Conservation (phyloP, 2,888 invertebrate genomes). For the Patella ulyssiponensis region DNA sequence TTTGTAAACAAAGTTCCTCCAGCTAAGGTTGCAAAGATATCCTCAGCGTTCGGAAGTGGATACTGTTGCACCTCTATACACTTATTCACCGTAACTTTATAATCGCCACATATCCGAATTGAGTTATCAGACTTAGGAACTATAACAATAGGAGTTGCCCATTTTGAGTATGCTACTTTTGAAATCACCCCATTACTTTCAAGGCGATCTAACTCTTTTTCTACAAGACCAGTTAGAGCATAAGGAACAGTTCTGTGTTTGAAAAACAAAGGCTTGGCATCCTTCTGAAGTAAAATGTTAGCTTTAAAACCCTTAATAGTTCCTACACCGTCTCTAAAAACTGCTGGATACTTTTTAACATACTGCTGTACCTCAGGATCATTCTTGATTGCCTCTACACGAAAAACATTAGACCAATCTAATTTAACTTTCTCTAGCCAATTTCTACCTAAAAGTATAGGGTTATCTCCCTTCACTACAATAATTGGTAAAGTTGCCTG, state of each 20-base stretch:
- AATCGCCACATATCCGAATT: neutral
- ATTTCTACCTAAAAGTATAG: neutral
- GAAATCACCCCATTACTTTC: neutral
- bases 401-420: neutral
- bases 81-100: conserved; percentile 35
- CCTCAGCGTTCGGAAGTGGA: conserved; percentile 34
- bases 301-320: neutral
- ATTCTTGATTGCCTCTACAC: neutral
- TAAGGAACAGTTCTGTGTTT: conserved; percentile 16
- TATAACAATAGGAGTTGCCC: neutral
- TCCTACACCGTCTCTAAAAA: neutral
- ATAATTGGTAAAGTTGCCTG: neutral
- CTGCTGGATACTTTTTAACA: neutral
- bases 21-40: conserved; percentile 30
- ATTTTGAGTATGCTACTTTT: neutral
- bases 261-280: neutral
- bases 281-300: neutral
- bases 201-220: conserved; percentile 15
- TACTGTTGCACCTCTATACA: conserved; percentile 28
- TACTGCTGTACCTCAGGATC: neutral
- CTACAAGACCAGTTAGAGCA: neutral
- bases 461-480: neutral
- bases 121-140: neutral
- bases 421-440: neutral
- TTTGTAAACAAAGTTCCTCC: conserved; percentile 38